Base-by-base conservation (phyloP, 2,888 invertebrate species). In the Panzeria rudis region DNA sequence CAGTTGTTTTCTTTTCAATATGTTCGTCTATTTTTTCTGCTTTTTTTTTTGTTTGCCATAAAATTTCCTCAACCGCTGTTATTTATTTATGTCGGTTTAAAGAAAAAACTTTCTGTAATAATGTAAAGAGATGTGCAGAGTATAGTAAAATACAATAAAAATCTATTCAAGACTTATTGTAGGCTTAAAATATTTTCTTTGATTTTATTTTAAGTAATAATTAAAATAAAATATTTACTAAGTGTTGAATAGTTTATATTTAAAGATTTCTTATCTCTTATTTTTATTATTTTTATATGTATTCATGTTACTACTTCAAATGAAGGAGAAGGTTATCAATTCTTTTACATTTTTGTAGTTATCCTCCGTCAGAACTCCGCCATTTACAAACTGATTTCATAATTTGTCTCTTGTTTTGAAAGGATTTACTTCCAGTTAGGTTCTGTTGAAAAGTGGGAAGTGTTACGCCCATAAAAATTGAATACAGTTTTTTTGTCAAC, bases 1-100 rank as follows among this genome's bases (percentile, higher is more conserved):
- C 52, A 78, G 35, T 72, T 75, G 35, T 76, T 76, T 80, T 76
- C 71, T 61, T 61, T 66, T 71, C 62, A 50, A 23, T n/a, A 38
- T 66, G 41, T 7, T 29, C 35, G 32, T 8, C 38, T 35, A 64
- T 61, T 9, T 25, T 71, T 29, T 20, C 2, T 50, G n/a, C 4
- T 25, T 35, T 17, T 20, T 32, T 17, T 41, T 15, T 17, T 35
- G 11, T 75, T 38, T 52, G 17, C 13, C 11, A 38, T 41, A 56
- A 77, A 66, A 59, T 13, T 69, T 38, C 35, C 59, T 32, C 50
- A 59, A 25, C 73, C 44, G 59, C 76, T 81, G 64, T 71, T 76
- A 41, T n/a, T n/a, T n/a, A n/a, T 76, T 80, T 59, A 59, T 72
- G 56, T 44, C 41, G 71, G 50, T 59, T 66, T 41, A 59, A 38